Base-by-base conservation (phyloP, 53 echinoderm and acorn worm species). In the Apostichopus leukothele region DNA sequence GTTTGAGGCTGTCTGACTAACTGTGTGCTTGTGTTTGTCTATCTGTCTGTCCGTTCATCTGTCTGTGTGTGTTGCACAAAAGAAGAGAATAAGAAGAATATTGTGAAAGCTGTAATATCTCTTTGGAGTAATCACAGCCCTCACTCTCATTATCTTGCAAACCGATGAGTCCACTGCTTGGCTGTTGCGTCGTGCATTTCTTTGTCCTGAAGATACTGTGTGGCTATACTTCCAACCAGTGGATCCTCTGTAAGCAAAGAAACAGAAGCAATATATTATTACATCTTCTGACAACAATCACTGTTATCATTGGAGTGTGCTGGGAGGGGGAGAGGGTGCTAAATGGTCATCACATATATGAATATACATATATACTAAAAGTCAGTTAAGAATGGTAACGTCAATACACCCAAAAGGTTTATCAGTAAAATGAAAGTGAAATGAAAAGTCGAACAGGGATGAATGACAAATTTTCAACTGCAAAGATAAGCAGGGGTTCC, bases 151-250 rank as follows among this genome's bases (percentile, higher is more conserved):
- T 93, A 98, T 94, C 94, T 96, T 20, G 98, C 98, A 84, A 90
- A 98, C 9, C 94, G 89, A 51, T 91, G 85, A 4, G 96, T 96
- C 98, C 98, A 98, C 75, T 89, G 90, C 89, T 92, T 93, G 83
- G 98, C 98, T 87, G 90, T 90, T 80, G 92, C 90, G 88, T 98
- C 98, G 88, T 98, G 98, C 59, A 94, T 94, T 66, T 93, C 92
- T 21, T 95, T 96, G 83, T 93, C 94, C 5, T 93, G 90, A 60
- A 98, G 86, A 83, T 94, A 98, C 88, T 98, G 95, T 81, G 95
- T 98, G 76, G 98, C 98, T 94, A 98, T 98, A 90, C 92, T 98
- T 9, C 98, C 98, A 22, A 98, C 98, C 19, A 98, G 88, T 39
- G 98, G 98, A 73, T 98, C 98, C 84, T 94, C 98, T 98, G 91